These are phyloP conservation scores for Lycophotia porphyrea DNA, from an alignment of 2,888 invertebrate genomes.

Conservation along the genomic window DNA sequence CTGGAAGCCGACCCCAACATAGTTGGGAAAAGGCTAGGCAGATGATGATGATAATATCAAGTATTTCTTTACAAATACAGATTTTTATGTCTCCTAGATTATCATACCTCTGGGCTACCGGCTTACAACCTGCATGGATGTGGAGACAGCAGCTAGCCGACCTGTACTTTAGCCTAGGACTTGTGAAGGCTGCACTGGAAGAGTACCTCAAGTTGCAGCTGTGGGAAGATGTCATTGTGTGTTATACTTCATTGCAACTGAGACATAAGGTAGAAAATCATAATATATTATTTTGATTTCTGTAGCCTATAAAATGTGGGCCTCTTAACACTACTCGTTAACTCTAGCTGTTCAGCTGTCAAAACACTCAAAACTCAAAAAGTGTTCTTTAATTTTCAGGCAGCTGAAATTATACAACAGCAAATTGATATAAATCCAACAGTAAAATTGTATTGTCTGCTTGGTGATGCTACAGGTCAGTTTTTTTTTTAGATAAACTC, in stretches of 20 bases:
- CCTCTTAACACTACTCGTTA: not conserved
- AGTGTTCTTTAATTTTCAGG: conserved; percentile 86
- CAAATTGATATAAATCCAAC: conserved; percentile 95
- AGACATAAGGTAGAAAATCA: conserved; percentile 92
- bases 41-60: no score
- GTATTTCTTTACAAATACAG: not conserved
- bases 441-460: conserved; percentile 96
- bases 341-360: not conserved
- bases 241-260: conserved; percentile 96
- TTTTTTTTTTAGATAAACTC: not conserved
- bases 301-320: not conserved
- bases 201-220: conserved; percentile 93
- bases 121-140: conserved; percentile 94
- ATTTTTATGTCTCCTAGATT: conserved; percentile 76
- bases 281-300: not conserved
- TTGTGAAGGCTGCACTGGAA: conserved; percentile 96
- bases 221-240: conserved; percentile 98
- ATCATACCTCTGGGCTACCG: conserved; percentile 93
- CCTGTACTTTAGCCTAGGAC: conserved; percentile 94
- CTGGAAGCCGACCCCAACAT: no score
- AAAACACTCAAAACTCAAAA: not conserved
- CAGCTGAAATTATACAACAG: conserved; percentile 96
- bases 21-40: no score
- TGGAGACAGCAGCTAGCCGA: conserved; percentile 94
- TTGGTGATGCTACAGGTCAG: conserved; percentile 95